Conservation (phyloP, 2,888 invertebrate genomes). For the Drosophila leonis region DNA sequence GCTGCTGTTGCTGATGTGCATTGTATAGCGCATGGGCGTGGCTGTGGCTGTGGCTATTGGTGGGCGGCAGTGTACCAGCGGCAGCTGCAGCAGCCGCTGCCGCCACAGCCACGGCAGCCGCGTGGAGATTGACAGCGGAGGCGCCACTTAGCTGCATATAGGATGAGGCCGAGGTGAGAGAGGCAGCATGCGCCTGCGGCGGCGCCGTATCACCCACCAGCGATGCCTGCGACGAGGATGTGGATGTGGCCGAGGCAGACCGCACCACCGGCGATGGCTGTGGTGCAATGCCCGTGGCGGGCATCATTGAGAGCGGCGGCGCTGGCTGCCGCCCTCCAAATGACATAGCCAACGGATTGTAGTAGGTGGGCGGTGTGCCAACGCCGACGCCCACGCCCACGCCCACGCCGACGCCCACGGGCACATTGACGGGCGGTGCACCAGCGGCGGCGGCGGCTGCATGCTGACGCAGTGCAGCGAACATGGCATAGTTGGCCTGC, state of each 20-base stretch:
- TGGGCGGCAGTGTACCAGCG: conserved; percentile 84
- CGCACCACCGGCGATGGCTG: conserved; percentile 85
- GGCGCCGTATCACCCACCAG: conserved; percentile 81
- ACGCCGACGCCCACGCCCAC: conserved; percentile 37
- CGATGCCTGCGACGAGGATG: conserved; percentile 84
- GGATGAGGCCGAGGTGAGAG: conserved; percentile 72
- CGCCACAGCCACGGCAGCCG: conserved; percentile 57
- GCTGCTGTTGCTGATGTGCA: conserved; percentile 38
- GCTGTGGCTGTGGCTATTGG: conserved; percentile 69
- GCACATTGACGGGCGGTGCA: conserved; percentile 22
- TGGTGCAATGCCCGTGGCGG: conserved; percentile 73
- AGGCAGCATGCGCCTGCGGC: conserved; percentile 84
- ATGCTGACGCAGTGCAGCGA: conserved; percentile 83
- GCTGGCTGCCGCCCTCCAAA: conserved; percentile 75
- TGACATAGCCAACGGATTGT: conserved; percentile 78
- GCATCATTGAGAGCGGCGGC: conserved; percentile 61
- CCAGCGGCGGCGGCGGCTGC: conserved; percentile 57
- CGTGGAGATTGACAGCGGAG: conserved; percentile 53
- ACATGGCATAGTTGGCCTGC: conserved; percentile 80
- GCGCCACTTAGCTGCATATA: conserved; percentile 61
- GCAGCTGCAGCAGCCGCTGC: conserved; percentile 58
- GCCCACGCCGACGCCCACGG: background rate
- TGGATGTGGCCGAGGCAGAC: conserved; percentile 86
- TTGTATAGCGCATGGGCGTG: conserved; percentile 53
- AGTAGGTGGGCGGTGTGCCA: conserved; percentile 81